Conservation (phyloP, 2,113 vertebrate species). For the Sitta europaea region DNA sequence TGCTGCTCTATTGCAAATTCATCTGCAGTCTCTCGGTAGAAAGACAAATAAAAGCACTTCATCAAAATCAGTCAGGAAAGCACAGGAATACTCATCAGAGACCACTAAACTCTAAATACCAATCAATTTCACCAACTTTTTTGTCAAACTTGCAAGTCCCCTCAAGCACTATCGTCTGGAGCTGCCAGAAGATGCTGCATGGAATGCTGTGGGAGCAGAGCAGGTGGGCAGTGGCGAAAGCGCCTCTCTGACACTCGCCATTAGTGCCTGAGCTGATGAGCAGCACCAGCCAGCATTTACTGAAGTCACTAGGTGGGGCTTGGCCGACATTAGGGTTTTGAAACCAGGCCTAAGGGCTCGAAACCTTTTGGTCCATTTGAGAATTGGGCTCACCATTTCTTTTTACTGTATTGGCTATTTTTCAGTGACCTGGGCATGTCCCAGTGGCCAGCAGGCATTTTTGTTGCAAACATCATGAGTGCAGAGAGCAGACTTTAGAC, state of each 20-base stretch:
- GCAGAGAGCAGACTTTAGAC: not conserved
- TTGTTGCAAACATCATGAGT: not conserved
- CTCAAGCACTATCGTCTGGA: slow-evolving; percentile 65
- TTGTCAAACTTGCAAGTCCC: slow-evolving; percentile 76
- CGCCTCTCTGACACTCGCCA: not conserved
- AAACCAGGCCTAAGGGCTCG: not conserved
- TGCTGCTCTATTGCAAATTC: slow-evolving; percentile 80
- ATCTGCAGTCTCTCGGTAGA: slow-evolving; percentile 78
- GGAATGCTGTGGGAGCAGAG: not conserved
- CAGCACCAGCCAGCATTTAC: rapidly evolving
- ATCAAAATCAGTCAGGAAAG: slow-evolving; percentile 86
- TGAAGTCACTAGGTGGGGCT: not conserved
- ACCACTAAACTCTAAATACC: slow-evolving; percentile 82
- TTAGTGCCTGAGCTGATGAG: not conserved
- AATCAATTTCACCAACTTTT: slow-evolving; percentile 82
- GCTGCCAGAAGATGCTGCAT: slow-evolving; percentile 61
- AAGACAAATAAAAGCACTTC: slow-evolving; percentile 85
- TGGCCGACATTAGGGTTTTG: not conserved
- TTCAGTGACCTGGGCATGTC: not conserved
- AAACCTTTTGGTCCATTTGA: not conserved
- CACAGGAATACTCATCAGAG: slow-evolving; percentile 77
- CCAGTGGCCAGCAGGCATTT: not conserved
- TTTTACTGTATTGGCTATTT: not conserved
- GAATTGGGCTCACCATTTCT: not conserved
- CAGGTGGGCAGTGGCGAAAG: not conserved